Percentiles rank a stretch among this genome's conserved stretches.
Conservation (phyloP, 1,140 invertebrate species). For the Vanessa atalanta region DNA sequence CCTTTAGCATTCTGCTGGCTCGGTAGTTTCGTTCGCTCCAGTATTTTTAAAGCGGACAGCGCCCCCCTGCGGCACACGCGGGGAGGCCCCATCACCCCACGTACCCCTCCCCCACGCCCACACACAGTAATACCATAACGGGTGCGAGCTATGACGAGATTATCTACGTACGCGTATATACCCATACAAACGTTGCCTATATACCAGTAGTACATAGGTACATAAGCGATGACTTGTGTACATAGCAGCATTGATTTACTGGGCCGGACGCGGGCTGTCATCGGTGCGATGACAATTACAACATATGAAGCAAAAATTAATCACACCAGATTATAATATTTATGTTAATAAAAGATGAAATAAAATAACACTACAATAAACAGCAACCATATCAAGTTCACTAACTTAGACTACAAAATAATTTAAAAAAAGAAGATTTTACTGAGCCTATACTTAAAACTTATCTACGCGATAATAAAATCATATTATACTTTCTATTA, state of each 20-base stretch:
- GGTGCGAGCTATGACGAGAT: conserved; percentile 79
- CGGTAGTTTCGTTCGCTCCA: conserved; percentile 70
- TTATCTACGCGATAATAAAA: too few species aligned
- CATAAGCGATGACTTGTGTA: conserved; percentile 77
- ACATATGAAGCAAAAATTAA: conserved; percentile 59
- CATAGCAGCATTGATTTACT: conserved; percentile 77
- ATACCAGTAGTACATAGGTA: conserved; percentile 66
- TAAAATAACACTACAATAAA: not conserved
- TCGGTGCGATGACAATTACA: conserved; percentile 59
- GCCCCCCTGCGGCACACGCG: conserved; percentile 67
- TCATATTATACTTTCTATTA: too few species aligned
- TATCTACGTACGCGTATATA: conserved; percentile 78
- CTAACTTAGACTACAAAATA: too few species aligned
- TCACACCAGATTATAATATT: conserved; percentile 12
- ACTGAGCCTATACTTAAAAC: too few species aligned
- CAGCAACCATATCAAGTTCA: not conserved
- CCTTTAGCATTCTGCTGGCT: conserved; percentile 71
- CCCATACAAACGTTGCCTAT: conserved; percentile 66
- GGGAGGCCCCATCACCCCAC: conserved; percentile 41
- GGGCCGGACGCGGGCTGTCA: conserved; percentile 70
- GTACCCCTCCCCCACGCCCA: conserved; percentile 54
- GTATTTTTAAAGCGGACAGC: conserved; percentile 79
- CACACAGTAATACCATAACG: conserved; percentile 80
- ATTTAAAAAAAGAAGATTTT: too few species aligned
- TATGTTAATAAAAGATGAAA: not conserved